Percentiles rank a stretch among this genome's conserved stretches.
phyloP scores from a whole-genome alignment of 2,888 invertebrate genomes.

The Trichopria drosophilae region DNA sequence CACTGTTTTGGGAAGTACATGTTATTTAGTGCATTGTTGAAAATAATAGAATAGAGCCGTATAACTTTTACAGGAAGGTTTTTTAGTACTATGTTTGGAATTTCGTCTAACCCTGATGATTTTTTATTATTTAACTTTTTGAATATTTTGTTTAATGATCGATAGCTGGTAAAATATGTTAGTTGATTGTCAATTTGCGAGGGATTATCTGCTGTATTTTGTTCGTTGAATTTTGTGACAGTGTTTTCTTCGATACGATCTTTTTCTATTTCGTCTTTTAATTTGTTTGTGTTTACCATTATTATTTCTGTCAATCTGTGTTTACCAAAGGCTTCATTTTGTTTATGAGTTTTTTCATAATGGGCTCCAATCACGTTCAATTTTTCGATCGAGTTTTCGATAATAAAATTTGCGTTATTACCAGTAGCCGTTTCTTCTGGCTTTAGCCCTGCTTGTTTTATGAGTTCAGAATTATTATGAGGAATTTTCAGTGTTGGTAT shows the following conservation, averaged over 20 bases:
- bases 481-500: constrained; percentile 4
- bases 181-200: background rate
- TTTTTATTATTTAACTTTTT: constrained; percentile 27
- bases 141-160: background rate
- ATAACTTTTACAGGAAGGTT: constrained; percentile 8
- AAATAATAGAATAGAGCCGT: constrained; percentile 10
- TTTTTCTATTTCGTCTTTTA: constrained; percentile 5
- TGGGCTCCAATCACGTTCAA: constrained; percentile 18
- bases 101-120: constrained; percentile 27
- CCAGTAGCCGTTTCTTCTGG: background rate
- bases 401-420: background rate
- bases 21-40: constrained; percentile 36
- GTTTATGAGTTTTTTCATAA: constrained; percentile 13
- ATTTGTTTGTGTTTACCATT: background rate
- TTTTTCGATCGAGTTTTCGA: constrained; percentile 1
- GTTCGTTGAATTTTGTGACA: constrained; percentile 6
- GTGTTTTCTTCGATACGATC: constrained; percentile 7
- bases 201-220: constrained; percentile 16
- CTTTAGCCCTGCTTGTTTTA: background rate
- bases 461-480: background rate
- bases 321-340: constrained; percentile 12
- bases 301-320: background rate
- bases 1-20: constrained; percentile 38
- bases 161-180: constrained; percentile 1
- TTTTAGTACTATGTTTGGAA: constrained; percentile 21